A percentile compares a stretch with the other conserved stretches of the same genome.
phyloP scores from a whole-genome alignment of 2,888 invertebrate genomes.

The Epinotia brunnichana region DNA sequence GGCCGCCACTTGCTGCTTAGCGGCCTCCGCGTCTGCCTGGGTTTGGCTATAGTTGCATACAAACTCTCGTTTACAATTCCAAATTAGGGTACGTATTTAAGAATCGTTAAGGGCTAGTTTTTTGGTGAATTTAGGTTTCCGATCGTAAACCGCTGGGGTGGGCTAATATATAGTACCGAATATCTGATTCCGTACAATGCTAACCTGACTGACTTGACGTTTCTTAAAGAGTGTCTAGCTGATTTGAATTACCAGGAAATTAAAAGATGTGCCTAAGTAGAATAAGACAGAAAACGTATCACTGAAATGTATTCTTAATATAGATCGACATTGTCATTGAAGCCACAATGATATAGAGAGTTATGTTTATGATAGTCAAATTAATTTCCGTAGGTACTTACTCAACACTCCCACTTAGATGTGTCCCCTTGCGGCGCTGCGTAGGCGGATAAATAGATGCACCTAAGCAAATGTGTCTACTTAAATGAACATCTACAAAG shows the following conservation, averaged over 20 bases:
- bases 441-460: slow-evolving; percentile 25
- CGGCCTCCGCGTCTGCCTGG: slow-evolving; percentile 58
- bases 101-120: too few relatives aligned
- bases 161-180: too few relatives aligned
- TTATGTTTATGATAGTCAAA: slow-evolving; percentile 51
- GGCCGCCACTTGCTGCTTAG: slow-evolving; percentile 59
- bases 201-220: too few relatives aligned
- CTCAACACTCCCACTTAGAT: slow-evolving; percentile 58
- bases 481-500: slow-evolving; percentile 27
- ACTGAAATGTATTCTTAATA: background rate
- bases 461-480: slow-evolving; percentile 21
- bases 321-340: slow-evolving; percentile 53
- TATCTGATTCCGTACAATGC: too few relatives aligned
- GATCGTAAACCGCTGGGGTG: too few relatives aligned
- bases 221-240: too few relatives aligned
- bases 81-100: background rate
- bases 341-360: slow-evolving; percentile 52
- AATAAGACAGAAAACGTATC: too few relatives aligned
- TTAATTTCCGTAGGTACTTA: slow-evolving; percentile 62
- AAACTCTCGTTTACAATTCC: background rate
- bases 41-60: slow-evolving; percentile 54
- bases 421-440: slow-evolving; percentile 49
- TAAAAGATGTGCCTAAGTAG: too few relatives aligned
- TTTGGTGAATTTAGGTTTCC: too few relatives aligned
- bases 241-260: too few relatives aligned